A percentile compares a stretch with the other conserved stretches of the same genome.
Conservation (phyloP, 1,140 invertebrate genomes). For the Lepidurus apus region DNA sequence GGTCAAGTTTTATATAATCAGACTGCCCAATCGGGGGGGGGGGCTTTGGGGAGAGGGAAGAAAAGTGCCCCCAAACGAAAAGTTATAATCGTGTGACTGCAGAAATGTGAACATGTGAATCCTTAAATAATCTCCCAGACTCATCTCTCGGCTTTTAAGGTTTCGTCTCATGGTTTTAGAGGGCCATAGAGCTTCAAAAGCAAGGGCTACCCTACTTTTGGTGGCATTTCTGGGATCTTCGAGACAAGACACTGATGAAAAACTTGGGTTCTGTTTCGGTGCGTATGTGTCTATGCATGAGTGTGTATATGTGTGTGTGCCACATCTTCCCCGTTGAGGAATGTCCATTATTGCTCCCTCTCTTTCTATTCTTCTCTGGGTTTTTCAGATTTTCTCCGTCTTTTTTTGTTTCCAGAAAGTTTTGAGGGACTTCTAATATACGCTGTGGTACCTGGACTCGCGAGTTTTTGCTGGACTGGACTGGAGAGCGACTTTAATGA, state of each 20-base stretch:
- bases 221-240: background rate
- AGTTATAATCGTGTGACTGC: background rate
- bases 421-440: background rate
- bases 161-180: background rate
- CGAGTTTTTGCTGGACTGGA: background rate
- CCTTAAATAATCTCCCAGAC: background rate
- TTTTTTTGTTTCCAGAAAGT: background rate
- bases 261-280: background rate
- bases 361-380: background rate
- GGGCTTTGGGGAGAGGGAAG: background rate
- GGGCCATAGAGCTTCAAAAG: background rate
- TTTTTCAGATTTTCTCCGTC: too few species aligned
- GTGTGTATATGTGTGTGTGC: background rate
- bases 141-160: background rate
- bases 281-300: background rate
- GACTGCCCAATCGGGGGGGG: background rate
- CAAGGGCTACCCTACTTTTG: background rate
- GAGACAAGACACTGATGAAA: slow-evolving; percentile 14
- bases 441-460: background rate
- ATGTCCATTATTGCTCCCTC: background rate
- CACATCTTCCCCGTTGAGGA: background rate
- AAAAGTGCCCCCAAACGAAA: background rate
- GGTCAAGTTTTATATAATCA: background rate
- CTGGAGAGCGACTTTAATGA: background rate
- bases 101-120: background rate